These are phyloP conservation scores for Apodemia mormo DNA, from an alignment of 2,888 invertebrate genomes.

Conservation along the genomic window DNA sequence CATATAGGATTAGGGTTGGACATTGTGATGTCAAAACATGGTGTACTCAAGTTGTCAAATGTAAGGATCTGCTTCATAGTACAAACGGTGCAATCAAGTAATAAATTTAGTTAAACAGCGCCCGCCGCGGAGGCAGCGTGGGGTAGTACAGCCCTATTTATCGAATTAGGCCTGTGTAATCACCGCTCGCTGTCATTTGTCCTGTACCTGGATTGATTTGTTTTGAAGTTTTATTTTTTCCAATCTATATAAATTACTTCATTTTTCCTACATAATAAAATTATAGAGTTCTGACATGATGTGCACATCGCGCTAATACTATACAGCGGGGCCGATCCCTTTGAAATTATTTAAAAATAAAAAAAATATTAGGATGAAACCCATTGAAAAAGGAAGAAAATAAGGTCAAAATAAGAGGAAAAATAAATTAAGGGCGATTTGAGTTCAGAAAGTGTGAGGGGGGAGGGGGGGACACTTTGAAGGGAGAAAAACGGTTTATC, in stretches of 20 bases:
- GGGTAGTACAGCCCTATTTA: slow-evolving; percentile 57
- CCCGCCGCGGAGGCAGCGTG: slow-evolving; percentile 35
- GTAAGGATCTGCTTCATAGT: slow-evolving; percentile 34
- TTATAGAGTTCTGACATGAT: too few relatives aligned
- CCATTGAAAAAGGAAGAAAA: too few relatives aligned
- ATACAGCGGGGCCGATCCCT: too few relatives aligned
- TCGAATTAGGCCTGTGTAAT: slow-evolving; percentile 72
- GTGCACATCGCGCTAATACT: too few relatives aligned
- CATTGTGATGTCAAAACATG: slow-evolving; percentile 33
- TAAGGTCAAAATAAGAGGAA: too few relatives aligned
- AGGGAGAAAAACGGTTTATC: too few relatives aligned
- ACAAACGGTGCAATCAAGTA: slow-evolving; percentile 68
- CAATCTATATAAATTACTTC: neutral
- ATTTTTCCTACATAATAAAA: too few relatives aligned
- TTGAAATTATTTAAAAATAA: too few relatives aligned
- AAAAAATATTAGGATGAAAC: too few relatives aligned
- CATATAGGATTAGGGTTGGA: slow-evolving; percentile 6
- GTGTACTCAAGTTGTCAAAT: slow-evolving; percentile 30
- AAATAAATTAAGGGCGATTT: too few relatives aligned
- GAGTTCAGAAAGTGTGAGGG: too few relatives aligned
- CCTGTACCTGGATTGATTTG: slow-evolving; percentile 26
- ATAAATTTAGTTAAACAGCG: slow-evolving; percentile 61
- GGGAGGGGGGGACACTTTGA: too few relatives aligned
- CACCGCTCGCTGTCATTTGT: slow-evolving; percentile 61
- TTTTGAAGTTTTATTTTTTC: neutral